Percentiles rank a stretch among this genome's conserved stretches.
Conservation (phyloP, 1,140 invertebrate species). For the Apolygus lucorum region DNA sequence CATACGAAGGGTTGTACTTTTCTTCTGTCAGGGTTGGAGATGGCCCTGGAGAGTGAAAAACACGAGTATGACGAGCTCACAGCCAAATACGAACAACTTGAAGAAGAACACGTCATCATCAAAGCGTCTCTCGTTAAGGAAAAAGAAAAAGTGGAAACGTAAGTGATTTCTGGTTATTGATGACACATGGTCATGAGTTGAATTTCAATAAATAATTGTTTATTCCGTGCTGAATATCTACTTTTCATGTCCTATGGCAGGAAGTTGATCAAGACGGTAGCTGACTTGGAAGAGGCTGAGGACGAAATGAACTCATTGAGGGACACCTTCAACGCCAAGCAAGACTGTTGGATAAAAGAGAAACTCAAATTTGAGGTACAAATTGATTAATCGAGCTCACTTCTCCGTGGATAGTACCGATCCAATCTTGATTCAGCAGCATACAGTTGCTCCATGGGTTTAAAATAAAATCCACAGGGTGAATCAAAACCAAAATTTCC, state of each 20-base stretch:
- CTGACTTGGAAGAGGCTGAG: conserved; percentile 51
- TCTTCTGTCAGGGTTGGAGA: conserved; percentile 52
- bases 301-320: conserved; percentile 57
- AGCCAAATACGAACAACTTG: conserved; percentile 68
- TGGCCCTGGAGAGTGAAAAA: conserved; percentile 52
- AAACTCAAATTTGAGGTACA: conserved; percentile 62
- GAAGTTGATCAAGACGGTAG: conserved; percentile 42
- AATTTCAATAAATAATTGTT: no score
- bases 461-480: no score
- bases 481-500: no score
- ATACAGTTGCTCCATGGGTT: no score
- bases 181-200: no score
- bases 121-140: conserved; percentile 68
- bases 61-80: conserved; percentile 71
- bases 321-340: conserved; percentile 56
- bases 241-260: no score
- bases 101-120: conserved; percentile 68
- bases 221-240: no score
- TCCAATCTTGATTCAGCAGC: no score
- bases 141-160: conserved; percentile 57
- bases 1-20: no score
- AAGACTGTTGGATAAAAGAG: conserved; percentile 64
- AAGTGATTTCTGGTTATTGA: conserved; percentile 23
- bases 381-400: no score
- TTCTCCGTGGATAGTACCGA: no score